A percentile compares a stretch with the other conserved stretches of the same genome.
Evolutionary conservation across 2,888 invertebrate species (phyloP).

Genomic region (Tortricodes alternella): DNA sequence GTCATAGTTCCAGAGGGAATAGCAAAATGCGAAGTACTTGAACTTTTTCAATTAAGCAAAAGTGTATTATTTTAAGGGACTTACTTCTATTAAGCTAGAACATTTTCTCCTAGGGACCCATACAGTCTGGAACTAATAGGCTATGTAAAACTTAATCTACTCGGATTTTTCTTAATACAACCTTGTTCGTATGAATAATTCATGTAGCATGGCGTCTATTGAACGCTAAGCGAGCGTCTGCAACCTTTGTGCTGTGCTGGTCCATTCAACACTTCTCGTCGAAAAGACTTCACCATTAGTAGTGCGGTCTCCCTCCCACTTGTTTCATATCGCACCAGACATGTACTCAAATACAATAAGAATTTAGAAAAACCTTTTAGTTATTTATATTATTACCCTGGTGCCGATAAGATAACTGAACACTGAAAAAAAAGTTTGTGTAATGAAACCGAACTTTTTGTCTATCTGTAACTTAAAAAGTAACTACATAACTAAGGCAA

Average conservation of each 20-base stretch:
- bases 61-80: not conserved
- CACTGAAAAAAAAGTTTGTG: too few relatives aligned
- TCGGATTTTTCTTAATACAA: constrained; percentile 37
- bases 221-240: constrained; percentile 34
- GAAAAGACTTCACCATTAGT: not conserved
- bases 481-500: too few relatives aligned
- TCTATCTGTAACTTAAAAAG: too few relatives aligned
- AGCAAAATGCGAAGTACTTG: too few relatives aligned
- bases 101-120: not conserved
- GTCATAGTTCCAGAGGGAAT: too few relatives aligned
- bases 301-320: not conserved
- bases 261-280: constrained; percentile 1
- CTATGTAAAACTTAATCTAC: constrained; percentile 40
- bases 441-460: too few relatives aligned
- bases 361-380: too few relatives aligned
- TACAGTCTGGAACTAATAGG: constrained; percentile 30
- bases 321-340: not conserved
- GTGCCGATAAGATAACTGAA: too few relatives aligned
- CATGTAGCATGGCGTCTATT: constrained; percentile 38
- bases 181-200: constrained; percentile 41
- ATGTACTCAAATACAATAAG: too few relatives aligned
- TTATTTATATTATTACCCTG: too few relatives aligned
- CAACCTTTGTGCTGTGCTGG: constrained; percentile 17
- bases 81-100: not conserved
- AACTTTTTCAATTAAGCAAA: too few relatives aligned